Evolutionary conservation across 2,797 vertebrate genomes (phyloP).

Genomic region (Otus scops): DNA sequence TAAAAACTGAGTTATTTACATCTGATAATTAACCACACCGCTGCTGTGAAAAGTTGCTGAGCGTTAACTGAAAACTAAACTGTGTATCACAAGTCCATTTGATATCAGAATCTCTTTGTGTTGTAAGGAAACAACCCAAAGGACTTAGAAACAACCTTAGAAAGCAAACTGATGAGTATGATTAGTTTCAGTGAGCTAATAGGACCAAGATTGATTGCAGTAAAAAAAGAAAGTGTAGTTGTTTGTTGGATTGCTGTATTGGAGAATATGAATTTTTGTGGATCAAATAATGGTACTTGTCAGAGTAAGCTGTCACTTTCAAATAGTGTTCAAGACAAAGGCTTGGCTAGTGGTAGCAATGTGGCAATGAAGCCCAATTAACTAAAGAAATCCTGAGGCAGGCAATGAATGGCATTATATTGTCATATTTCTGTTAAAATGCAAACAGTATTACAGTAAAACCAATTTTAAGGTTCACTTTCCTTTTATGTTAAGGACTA

Average conservation of each 20-base stretch:
- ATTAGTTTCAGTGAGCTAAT: neutral
- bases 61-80: neutral
- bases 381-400: neutral
- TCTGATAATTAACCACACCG: neutral
- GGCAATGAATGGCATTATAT: neutral
- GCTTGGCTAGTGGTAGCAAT: neutral
- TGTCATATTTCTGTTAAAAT: neutral
- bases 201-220: too few species aligned
- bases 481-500: neutral
- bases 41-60: neutral
- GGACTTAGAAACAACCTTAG: neutral
- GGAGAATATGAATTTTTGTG: neutral
- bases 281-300: neutral
- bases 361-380: neutral
- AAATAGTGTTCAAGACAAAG: neutral
- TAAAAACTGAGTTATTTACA: fast-evolving
- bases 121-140: neutral
- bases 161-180: neutral
- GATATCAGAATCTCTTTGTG: neutral
- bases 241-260: neutral
- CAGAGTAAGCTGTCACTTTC: neutral
- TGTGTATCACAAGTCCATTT: fast-evolving
- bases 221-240: neutral
- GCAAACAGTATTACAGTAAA: neutral
- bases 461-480: fast-evolving